A percentile compares a stretch with the other conserved stretches of the same genome.
phyloP scores from a whole-genome alignment of 2,113 vertebrate genomes.

The Amazona vittata region DNA sequence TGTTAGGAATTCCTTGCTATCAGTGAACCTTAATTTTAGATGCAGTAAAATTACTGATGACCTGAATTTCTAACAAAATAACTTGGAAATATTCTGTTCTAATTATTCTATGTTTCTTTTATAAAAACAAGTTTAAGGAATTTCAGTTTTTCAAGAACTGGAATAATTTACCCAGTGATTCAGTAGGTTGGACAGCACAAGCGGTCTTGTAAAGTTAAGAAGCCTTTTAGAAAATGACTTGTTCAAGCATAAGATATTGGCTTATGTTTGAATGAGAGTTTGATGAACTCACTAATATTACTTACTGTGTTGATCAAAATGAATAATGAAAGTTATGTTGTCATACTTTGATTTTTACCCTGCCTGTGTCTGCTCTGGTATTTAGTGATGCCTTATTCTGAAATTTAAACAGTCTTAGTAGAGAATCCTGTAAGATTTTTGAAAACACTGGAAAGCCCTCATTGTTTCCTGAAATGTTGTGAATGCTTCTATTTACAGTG shows the following conservation, averaged over 20 bases:
- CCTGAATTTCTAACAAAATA: not conserved
- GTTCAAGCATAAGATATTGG: not conserved
- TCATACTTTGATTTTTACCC: not conserved
- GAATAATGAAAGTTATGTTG: not conserved
- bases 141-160: not conserved
- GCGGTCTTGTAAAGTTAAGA: not conserved
- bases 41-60: not conserved
- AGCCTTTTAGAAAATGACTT: not conserved
- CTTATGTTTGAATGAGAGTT: not conserved
- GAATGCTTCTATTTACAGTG: not conserved
- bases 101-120: not conserved
- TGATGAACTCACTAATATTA: not conserved
- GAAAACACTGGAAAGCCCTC: not conserved
- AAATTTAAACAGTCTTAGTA: not conserved
- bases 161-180: not conserved
- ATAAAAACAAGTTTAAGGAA: not conserved
- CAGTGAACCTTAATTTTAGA: not conserved
- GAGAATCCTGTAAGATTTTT: not conserved
- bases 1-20: constrained; percentile 1
- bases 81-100: not conserved
- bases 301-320: not conserved
- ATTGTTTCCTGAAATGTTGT: not conserved
- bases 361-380: not conserved
- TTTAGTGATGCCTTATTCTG: not conserved
- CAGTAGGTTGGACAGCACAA: not conserved